A percentile compares a stretch with the other conserved stretches of the same genome.
These are phyloP conservation scores for Tricholauxania praeusta DNA, from an alignment of 2,888 invertebrate species.

Conservation along the genomic window DNA sequence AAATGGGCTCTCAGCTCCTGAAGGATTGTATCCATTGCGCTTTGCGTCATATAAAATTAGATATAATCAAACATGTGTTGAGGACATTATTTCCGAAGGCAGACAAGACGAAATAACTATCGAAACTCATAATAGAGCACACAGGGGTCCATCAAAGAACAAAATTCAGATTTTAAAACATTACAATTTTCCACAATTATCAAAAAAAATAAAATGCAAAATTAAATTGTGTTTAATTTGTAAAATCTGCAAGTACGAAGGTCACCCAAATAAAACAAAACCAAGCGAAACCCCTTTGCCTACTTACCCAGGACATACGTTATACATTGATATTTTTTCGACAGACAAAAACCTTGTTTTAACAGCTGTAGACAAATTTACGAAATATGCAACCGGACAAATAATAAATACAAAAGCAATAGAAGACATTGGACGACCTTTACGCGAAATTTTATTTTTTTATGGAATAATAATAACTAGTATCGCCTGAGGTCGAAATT, in stretches of 20 bases:
- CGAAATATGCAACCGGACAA: conserved; percentile 10
- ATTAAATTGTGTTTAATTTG: conserved; percentile 25
- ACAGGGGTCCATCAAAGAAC: too few relatives aligned
- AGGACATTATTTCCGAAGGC: too few relatives aligned
- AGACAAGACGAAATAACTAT: too few relatives aligned
- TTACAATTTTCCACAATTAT: conserved; percentile 20
- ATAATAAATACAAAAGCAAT: conserved; percentile 26
- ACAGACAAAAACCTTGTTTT: conserved; percentile 1
- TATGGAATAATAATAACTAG: too few relatives aligned
- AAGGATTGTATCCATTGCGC: too few relatives aligned
- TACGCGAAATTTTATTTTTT: background rate
- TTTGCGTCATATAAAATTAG: too few relatives aligned
- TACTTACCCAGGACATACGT: conserved; percentile 12
- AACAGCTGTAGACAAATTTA: conserved; percentile 18
- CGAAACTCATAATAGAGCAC: too few relatives aligned
- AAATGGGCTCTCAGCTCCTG: too few relatives aligned
- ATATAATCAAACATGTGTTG: too few relatives aligned
- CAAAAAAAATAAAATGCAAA: conserved; percentile 16
- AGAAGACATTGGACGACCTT: conserved; percentile 23
- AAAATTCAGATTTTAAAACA: conserved; percentile 12
- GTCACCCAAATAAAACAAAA: background rate
- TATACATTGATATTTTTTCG: background rate
- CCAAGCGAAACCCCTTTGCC: too few relatives aligned
- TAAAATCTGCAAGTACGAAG: conserved; percentile 27
- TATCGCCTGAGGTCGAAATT: too few relatives aligned